Base-by-base conservation (phyloP, 2,113 vertebrate species). In the Perca fluviatilis region DNA sequence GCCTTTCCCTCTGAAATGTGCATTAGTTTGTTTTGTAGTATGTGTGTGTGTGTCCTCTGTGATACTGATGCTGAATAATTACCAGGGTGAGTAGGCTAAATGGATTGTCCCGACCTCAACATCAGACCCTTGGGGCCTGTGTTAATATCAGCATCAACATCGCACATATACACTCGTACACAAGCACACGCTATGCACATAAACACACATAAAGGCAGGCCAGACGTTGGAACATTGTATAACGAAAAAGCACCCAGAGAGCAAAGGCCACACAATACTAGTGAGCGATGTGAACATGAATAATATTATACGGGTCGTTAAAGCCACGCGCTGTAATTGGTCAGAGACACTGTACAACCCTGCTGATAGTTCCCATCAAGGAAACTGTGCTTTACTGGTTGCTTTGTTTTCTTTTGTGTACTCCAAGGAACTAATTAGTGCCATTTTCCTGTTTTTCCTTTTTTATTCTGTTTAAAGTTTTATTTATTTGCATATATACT, bases 31-130 rank as follows among this genome's bases (percentile, higher is more conserved):
- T 84, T 78, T 69, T 60, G 74, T n/a, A 60, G 78, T 71, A 40
- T 74, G 62, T 75, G 88, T 88, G 51, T 88, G 47, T 77, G 73
- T 77, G 79, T 72, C 60, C 58, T 56, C 63, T 49, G 46, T 79
- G 85, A 83, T 84, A 78, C 79, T 78, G 82, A 89, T 79, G 79
- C 82, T 91, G 82, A 87, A 88, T 93, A 93, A 90, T 88, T 91
- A 90, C 78, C 70, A 74, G 85, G 79, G 79, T 89, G 83, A 89
- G 72, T 46, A 90, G 72, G 85, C 85, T 91, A 89, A 93, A 92
- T 90, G 88, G 73, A 85, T 86, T 90, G 89, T 81, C 65, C 78
- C 7, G 72, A 82, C 77, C 71, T 85, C 81, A 25, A 64, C 80
- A 78, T 64, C 70, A 68, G 80, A 72, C 65, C 89, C 86, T 74